Evolutionary conservation across 2,797 vertebrate genomes (phyloP), one percentile per base, ranked within the genome.

Genomic region (Liparis tanakae): DNA sequence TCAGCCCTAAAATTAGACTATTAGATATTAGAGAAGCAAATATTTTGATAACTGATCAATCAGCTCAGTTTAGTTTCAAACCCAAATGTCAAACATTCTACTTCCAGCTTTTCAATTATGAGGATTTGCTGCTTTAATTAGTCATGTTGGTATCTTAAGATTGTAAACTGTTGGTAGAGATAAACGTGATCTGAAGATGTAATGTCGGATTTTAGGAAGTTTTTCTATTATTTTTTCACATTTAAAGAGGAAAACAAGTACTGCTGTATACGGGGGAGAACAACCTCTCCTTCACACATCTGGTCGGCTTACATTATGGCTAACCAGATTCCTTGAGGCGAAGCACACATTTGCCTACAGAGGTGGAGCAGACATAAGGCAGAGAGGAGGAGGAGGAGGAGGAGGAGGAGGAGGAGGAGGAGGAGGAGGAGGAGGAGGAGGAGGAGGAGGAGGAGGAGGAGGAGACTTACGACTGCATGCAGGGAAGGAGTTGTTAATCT

Each of bases 401-500:
- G n/a, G n/a, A n/a, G n/a, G n/a, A n/a, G n/a, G n/a, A n/a, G n/a
- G n/a, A n/a, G n/a, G n/a, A n/a, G n/a, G n/a, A n/a, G n/a, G n/a
- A n/a, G n/a, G n/a, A n/a, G n/a, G n/a, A n/a, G 25, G 25, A 30
- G 1, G 25, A 30, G 25, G 25, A 30, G 1, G 25, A 75, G 36
- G 1, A 65, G 66, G 67, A 74, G 39, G 61, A 37, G 17, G 43
- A 68, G 33, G 57, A 60, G 30, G 71, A 57, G 37, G 1, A 67
- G 70, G 63, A 41, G 83, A 97, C 97, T 98, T 96, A 99, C 96
- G 82, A 95, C 95, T 95, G 94, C 96, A 96, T 93, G 96, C 94
- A 80, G 97, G 97, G 90, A 98, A 98, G 53, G 96, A 96, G 92
- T 94, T 97, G 94, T 97, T 98, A 94, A 98, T 97, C 95, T 98